Percentiles rank a stretch among this genome's conserved stretches.
Evolutionary conservation across 2,797 vertebrate species (phyloP).

Genomic region (Diglossa cyanea): DNA sequence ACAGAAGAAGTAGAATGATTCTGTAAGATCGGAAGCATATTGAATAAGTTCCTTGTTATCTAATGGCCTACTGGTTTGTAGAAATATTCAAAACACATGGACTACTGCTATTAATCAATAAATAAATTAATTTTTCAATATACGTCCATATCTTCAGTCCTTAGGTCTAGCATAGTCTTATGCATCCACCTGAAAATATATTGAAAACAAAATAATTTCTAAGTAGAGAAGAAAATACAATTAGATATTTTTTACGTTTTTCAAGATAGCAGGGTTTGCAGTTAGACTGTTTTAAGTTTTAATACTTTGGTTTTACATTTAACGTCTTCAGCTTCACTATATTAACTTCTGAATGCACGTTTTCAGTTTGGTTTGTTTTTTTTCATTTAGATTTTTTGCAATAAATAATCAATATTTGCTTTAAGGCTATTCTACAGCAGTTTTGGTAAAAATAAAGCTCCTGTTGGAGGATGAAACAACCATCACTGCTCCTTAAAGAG

Average conservation of each 20-base stretch:
- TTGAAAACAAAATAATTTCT: not conserved
- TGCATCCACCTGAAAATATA: not conserved
- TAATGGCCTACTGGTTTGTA: not conserved
- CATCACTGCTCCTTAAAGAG: not conserved
- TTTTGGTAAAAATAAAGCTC: slow-evolving; percentile 20
- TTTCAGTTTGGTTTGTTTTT: not conserved
- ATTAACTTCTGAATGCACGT: not conserved
- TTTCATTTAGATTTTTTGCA: slow-evolving; percentile 3
- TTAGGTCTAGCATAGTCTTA: not conserved
- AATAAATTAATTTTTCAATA: not conserved
- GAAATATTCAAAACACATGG: not conserved
- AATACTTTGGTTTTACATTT: not conserved
- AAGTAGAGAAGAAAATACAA: not conserved
- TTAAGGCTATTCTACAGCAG: not conserved
- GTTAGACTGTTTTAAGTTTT: not conserved
- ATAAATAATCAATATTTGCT: slow-evolving; percentile 55
- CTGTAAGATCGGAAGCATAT: not conserved
- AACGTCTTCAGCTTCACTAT: not conserved
- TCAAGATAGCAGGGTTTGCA: not conserved
- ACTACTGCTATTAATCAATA: not conserved
- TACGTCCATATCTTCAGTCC: not conserved
- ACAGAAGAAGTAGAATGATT: not conserved
- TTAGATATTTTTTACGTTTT: not conserved
- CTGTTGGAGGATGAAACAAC: not conserved
- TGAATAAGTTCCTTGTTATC: not conserved